Base-by-base conservation (phyloP, 1,140 invertebrate species). In the Oreohelix idahoensis region DNA sequence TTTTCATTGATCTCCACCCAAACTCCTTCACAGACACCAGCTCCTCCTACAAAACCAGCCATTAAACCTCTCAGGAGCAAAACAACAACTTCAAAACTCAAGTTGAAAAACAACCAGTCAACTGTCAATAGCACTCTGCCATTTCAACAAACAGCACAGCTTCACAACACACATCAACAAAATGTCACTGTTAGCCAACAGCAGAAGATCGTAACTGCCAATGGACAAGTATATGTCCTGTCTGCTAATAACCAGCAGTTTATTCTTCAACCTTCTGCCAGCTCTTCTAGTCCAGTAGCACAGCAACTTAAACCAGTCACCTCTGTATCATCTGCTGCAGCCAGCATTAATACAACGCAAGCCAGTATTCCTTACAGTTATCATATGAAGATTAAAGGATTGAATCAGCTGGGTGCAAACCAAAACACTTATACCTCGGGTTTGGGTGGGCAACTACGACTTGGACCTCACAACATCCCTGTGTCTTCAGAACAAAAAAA, bases 151-250 rank as follows among this genome's bases (percentile, higher is more conserved):
- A 51, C 26, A 45, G 38, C 79, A 29, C 78, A 66, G 38, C 49
- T 78, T 58, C n/a, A 66, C 11, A 79, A 26, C 36, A 11, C 35
- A 39, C 63, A 81, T 4, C 39, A 39, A 36, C 66, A 81, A 51
- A 81, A 81, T 10, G 38, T 71, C n/a, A 71, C 77, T 26, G 10
- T 79, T 45, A 66, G 36, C 36, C 35, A 53, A 35, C 32, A 81
- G n/a, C 66, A 81, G 51, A 39, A 71, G 51, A 36, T 81, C 5
- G 49, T 81, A 29, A 79, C 53, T 5, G 35, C 77, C 4, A 71
- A 45, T 26, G 79, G 79, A 5, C 79, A 81, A 51, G 79, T 81
- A 2, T 81, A 71, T 71, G 79, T 81, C 1, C 32, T 81, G 1
- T 81, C 79, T 36, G 63, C 66, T 23, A 71, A 81, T 51, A 53